Conservation (phyloP, 1,140 invertebrate species). For the Calephelis virginiensis region DNA sequence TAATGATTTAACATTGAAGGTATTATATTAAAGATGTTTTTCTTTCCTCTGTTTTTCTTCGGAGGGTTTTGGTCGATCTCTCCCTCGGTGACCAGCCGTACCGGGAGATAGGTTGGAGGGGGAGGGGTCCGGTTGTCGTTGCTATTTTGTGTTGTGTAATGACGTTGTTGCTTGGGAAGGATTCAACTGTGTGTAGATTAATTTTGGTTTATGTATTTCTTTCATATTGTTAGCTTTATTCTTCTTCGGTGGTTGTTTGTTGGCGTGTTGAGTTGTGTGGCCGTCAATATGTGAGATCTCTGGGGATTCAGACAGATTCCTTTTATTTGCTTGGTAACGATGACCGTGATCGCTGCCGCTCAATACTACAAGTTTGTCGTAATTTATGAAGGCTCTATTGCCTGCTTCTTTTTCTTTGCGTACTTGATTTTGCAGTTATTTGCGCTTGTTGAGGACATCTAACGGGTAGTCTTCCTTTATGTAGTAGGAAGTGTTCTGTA, state of each 20-base stretch:
- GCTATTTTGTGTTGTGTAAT: too few relatives aligned
- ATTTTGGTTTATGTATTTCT: too few relatives aligned
- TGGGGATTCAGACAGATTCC: too few relatives aligned
- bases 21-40: constrained; percentile 28
- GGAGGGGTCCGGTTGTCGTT: too few relatives aligned
- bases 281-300: too few relatives aligned
- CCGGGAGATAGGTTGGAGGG: constrained; percentile 26
- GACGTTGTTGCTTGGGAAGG: too few relatives aligned
- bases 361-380: neutral
- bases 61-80: constrained; percentile 42
- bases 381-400: constrained; percentile 13
- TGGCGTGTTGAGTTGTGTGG: too few relatives aligned
- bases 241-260: too few relatives aligned
- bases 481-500: neutral
- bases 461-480: constrained; percentile 7
- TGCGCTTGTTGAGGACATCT: constrained; percentile 10
- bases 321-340: too few relatives aligned
- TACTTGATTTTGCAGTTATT: neutral
- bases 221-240: too few relatives aligned
- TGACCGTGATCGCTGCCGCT: too few relatives aligned
- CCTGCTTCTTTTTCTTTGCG: constrained; percentile 4
- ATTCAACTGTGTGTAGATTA: too few relatives aligned
- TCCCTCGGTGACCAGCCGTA: constrained; percentile 40
- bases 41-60: constrained; percentile 3
- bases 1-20: constrained; percentile 38